Evolutionary conservation across 92 coral and sea anemone genomes (phyloP).

Genomic region (Hydrozoanthus gracilis): DNA sequence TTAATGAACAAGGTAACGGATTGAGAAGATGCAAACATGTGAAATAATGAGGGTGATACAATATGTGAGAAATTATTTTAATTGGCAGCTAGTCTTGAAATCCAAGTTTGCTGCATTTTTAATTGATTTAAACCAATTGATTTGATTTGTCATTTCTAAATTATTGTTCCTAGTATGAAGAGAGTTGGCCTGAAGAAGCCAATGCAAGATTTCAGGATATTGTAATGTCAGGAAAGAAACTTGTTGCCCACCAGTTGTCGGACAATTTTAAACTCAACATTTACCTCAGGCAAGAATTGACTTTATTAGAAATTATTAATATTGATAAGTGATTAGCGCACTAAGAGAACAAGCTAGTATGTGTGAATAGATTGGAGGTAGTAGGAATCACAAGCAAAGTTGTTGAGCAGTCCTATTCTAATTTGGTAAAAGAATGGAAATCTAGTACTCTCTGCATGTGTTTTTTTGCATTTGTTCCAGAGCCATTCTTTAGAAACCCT

Average conservation of each 20-base stretch:
- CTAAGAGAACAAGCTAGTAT: no score
- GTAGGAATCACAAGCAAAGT: background rate
- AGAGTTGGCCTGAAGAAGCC: conserved; percentile 76
- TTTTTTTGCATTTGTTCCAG: background rate
- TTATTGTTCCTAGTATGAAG: conserved; percentile 55
- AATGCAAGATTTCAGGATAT: conserved; percentile 73
- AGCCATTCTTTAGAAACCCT: background rate
- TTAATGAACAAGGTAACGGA: no score
- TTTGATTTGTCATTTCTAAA: background rate
- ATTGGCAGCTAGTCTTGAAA: no score
- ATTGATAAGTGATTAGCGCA: no score
- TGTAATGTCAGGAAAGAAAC: conserved; percentile 59
- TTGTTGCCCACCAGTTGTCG: conserved; percentile 54
- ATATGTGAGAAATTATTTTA: no score
- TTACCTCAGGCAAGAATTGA: conserved; percentile 53
- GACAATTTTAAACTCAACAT: conserved; percentile 68
- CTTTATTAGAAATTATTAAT: no score
- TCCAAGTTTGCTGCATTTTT: background rate
- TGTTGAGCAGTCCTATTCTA: background rate
- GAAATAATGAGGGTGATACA: no score
- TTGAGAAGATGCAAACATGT: no score
- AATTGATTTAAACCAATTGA: background rate
- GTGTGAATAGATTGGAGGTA: background rate
- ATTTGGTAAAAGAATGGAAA: background rate
- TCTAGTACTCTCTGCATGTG: background rate